These are phyloP conservation scores for Takifugu flavidus DNA, from an alignment of 2,113 vertebrate species.

Conservation along the genomic window DNA sequence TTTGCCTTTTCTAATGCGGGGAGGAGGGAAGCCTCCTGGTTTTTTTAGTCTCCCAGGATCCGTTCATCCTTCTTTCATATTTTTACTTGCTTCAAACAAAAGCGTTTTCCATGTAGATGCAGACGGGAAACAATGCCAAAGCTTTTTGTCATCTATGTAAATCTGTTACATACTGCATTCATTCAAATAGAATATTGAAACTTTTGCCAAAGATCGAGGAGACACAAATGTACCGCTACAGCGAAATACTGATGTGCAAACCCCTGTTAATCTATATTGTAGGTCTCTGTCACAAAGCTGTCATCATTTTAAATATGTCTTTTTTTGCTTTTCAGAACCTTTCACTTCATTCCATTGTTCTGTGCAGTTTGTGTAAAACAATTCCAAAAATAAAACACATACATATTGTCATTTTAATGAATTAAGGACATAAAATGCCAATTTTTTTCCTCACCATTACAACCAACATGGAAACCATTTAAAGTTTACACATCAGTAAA, in stretches of 20 bases:
- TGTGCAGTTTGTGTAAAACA: slow-evolving; percentile 52
- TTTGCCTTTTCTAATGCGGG: slow-evolving; percentile 24
- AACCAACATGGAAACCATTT: no score
- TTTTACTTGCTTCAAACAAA: neutral
- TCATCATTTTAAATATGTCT: slow-evolving; percentile 53
- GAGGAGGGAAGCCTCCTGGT: slow-evolving; percentile 45
- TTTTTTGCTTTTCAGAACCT: slow-evolving; percentile 10
- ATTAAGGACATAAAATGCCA: no score
- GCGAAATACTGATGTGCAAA: slow-evolving; percentile 28
- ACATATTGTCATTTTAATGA: neutral
- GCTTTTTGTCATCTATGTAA: slow-evolving; percentile 36
- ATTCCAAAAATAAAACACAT: slow-evolving; percentile 53
- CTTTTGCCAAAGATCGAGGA: slow-evolving; percentile 47
- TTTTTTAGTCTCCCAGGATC: slow-evolving; percentile 22
- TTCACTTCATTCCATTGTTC: slow-evolving; percentile 37
- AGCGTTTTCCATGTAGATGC: neutral
- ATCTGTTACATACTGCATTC: slow-evolving; percentile 32
- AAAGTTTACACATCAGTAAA: no score
- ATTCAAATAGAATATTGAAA: slow-evolving; percentile 58
- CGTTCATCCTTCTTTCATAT: slow-evolving; percentile 1
- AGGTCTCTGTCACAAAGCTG: slow-evolving; percentile 40
- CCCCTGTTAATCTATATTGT: slow-evolving; percentile 62
- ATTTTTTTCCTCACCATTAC: no score
- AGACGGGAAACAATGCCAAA: slow-evolving; percentile 19
- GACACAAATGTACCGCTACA: slow-evolving; percentile 37